phyloP scores from a whole-genome alignment of 2,888 invertebrate species.

The Lasioglossum pauxillum region DNA sequence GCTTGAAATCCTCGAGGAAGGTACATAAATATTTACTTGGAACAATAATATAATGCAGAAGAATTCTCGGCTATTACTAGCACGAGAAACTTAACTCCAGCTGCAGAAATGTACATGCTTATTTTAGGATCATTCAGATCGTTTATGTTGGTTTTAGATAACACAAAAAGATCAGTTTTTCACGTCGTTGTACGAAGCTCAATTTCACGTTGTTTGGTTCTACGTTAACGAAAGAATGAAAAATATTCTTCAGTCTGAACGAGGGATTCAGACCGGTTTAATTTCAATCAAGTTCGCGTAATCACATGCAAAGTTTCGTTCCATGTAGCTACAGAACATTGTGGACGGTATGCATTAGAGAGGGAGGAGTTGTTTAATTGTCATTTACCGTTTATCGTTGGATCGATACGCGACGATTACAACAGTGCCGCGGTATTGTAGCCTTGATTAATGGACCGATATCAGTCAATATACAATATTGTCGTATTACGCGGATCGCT shows the following conservation, averaged over 20 bases:
- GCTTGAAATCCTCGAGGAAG: not conserved
- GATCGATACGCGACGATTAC: not conserved
- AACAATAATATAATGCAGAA: no score
- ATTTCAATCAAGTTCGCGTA: not conserved
- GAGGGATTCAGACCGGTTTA: not conserved
- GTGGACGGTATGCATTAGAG: not conserved
- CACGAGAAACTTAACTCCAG: not conserved
- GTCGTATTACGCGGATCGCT: not conserved
- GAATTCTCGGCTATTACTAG: no score
- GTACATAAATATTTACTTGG: no score
- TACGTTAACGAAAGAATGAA: not conserved
- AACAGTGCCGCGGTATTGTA: not conserved
- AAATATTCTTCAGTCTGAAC: not conserved
- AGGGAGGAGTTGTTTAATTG: constrained; percentile 17
- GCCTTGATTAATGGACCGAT: constrained; percentile 12
- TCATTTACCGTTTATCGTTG: not conserved
- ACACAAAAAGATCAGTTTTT: not conserved
- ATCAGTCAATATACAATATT: not conserved
- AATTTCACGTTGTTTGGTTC: not conserved
- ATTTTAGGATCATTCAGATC: not conserved
- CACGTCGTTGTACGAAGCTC: not conserved
- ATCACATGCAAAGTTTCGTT: not conserved
- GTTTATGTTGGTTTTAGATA: not conserved
- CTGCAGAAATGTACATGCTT: not conserved
- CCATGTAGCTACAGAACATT: constrained; percentile 8